A percentile compares a stretch with the other conserved stretches of the same genome.
Evolutionary conservation across 1,140 invertebrate species (phyloP).

Genomic region (Grapholita molesta): DNA sequence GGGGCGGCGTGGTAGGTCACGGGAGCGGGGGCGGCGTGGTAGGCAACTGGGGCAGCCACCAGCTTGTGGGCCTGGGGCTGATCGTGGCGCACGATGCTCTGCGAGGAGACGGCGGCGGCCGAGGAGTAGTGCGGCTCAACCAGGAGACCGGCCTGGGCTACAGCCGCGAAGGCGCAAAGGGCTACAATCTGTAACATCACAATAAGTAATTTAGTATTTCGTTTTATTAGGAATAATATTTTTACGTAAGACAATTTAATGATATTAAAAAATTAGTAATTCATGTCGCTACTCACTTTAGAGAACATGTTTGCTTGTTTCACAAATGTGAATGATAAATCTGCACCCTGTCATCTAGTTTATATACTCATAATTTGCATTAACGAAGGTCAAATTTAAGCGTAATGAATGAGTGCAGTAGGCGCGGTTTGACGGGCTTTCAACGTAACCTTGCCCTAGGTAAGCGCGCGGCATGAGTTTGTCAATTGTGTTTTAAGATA

Average conservation of each 20-base stretch:
- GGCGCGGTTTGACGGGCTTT: background rate
- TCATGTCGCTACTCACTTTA: background rate
- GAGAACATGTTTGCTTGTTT: constrained; percentile 5
- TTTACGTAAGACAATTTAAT: background rate
- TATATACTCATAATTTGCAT: background rate
- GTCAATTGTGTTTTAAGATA: background rate
- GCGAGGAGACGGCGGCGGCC: constrained; percentile 38
- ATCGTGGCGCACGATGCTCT: constrained; percentile 41
- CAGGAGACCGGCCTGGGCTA: constrained; percentile 34
- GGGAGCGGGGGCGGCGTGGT: constrained; percentile 40
- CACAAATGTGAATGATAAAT: background rate
- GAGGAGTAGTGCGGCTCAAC: constrained; percentile 35
- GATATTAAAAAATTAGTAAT: background rate
- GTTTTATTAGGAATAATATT: background rate
- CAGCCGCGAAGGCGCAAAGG: constrained; percentile 32
- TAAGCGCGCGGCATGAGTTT: background rate
- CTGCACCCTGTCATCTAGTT: background rate
- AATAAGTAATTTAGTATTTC: background rate
- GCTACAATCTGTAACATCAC: constrained; percentile 25
- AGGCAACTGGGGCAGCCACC: constrained; percentile 39
- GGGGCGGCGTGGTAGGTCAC: constrained; percentile 29
- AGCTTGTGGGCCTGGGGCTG: constrained; percentile 23
- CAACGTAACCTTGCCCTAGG: background rate
- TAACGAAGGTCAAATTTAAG: background rate
- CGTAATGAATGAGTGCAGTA: background rate